A percentile compares a stretch with the other conserved stretches of the same genome.
Evolutionary conservation across 2,113 vertebrate genomes (phyloP).

Genomic region (Oncorhynchus gorbuscha): DNA sequence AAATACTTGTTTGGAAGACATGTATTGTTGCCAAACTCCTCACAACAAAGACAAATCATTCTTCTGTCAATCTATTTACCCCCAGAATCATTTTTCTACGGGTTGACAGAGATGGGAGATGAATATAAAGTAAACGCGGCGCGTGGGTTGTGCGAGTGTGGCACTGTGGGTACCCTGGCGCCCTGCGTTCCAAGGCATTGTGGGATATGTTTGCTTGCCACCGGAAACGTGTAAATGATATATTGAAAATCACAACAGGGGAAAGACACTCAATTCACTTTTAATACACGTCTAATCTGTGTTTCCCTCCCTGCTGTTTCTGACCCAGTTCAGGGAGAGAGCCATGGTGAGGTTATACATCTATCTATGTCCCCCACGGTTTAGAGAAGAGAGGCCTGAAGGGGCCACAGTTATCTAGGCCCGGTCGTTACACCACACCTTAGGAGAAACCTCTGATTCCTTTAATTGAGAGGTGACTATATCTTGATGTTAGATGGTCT

Average conservation of each 20-base stretch:
- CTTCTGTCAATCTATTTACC: not conserved
- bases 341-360: slow-evolving; percentile 1
- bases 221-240: slow-evolving; percentile 50
- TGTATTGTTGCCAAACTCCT: no score
- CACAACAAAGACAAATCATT: not conserved
- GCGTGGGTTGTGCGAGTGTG: slow-evolving; percentile 52
- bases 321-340: slow-evolving; percentile 43
- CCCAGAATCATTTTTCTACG: not conserved
- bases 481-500: no score
- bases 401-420: no score
- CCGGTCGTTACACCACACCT: no score
- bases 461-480: no score
- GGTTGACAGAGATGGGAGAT: slow-evolving; percentile 48
- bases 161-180: slow-evolving; percentile 44
- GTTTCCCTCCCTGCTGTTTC: slow-evolving; percentile 49
- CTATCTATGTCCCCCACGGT: no score
- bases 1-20: no score
- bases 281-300: slow-evolving; percentile 55
- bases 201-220: slow-evolving; percentile 44
- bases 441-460: no score
- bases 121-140: slow-evolving; percentile 63
- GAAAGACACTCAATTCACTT: slow-evolving; percentile 29
- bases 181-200: slow-evolving; percentile 56
- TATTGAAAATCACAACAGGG: slow-evolving; percentile 52
- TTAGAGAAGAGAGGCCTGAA: no score